phyloP scores from a whole-genome alignment of 2,113 vertebrate genomes.

The Romanogobio albipinnatus region DNA sequence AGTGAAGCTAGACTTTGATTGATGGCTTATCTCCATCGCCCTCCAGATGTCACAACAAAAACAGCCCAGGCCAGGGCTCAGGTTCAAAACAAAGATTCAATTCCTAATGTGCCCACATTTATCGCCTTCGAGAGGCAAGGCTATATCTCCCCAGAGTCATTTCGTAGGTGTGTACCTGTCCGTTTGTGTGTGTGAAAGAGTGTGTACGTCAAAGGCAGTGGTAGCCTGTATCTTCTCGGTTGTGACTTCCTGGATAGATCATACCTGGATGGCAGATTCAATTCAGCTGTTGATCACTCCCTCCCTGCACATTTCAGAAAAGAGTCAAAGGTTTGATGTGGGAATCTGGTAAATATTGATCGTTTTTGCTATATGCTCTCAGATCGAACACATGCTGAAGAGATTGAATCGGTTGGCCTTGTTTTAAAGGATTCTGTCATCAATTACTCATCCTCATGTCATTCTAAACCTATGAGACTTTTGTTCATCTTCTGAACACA shows the following conservation, averaged over 20 bases:
- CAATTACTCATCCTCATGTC: too few relatives aligned
- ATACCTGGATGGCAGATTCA: constrained; percentile 55
- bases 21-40: constrained; percentile 50
- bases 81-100: constrained; percentile 59
- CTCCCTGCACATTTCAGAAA: constrained; percentile 55
- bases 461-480: too few relatives aligned
- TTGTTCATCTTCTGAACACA: too few relatives aligned
- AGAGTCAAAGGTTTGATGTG: constrained; percentile 65
- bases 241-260: constrained; percentile 55
- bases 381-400: constrained; percentile 56
- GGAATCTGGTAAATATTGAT: constrained; percentile 72
- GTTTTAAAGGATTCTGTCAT: not conserved
- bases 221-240: constrained; percentile 52
- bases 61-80: constrained; percentile 29
- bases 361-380: constrained; percentile 52
- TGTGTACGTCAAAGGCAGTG: not conserved
- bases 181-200: not conserved
- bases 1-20: constrained; percentile 42
- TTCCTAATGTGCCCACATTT: constrained; percentile 57
- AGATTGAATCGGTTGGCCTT: constrained; percentile 21
- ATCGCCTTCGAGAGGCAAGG: constrained; percentile 44
- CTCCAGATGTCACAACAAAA: constrained; percentile 47
- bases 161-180: constrained; percentile 26
- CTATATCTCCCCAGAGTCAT: constrained; percentile 40
- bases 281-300: constrained; percentile 60